A percentile compares a stretch with the other conserved stretches of the same genome.
Evolutionary conservation across 2,797 vertebrate species (phyloP).

Genomic region (Sarcophilus harrisii): DNA sequence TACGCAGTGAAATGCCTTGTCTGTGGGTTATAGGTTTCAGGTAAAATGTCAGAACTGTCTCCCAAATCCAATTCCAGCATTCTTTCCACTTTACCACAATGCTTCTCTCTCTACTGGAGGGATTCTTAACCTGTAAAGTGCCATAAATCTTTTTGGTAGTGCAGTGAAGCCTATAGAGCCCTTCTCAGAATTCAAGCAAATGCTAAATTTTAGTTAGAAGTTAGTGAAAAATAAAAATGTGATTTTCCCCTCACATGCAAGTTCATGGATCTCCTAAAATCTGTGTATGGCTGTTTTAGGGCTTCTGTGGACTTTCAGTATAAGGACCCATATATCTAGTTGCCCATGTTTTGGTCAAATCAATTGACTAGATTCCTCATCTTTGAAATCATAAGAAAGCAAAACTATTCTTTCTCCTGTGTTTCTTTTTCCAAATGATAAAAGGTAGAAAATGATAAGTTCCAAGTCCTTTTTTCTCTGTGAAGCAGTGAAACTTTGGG

Average conservation of each 20-base stretch:
- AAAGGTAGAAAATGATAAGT: neutral
- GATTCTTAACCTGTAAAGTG: neutral
- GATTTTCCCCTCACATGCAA: neutral
- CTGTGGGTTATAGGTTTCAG: neutral
- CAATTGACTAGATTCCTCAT: neutral
- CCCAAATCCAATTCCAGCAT: neutral
- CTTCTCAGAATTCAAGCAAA: neutral
- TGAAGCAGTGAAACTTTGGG: neutral
- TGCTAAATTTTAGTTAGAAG: neutral
- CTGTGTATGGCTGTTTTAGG: neutral
- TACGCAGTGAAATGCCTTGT: neutral
- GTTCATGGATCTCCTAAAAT: neutral
- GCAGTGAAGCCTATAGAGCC: neutral
- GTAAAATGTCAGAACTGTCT: neutral
- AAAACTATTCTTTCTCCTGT: neutral
- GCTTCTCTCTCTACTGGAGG: neutral
- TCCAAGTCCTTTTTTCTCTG: neutral
- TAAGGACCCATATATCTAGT: neutral
- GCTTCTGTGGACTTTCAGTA: neutral
- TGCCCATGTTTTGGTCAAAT: neutral
- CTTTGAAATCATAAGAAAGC: neutral
- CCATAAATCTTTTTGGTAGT: neutral
- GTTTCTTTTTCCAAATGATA: neutral
- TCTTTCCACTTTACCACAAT: neutral
- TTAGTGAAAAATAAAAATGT: neutral